Conservation (phyloP, 2,797 vertebrate species). For the Pogoniulus pusillus region DNA sequence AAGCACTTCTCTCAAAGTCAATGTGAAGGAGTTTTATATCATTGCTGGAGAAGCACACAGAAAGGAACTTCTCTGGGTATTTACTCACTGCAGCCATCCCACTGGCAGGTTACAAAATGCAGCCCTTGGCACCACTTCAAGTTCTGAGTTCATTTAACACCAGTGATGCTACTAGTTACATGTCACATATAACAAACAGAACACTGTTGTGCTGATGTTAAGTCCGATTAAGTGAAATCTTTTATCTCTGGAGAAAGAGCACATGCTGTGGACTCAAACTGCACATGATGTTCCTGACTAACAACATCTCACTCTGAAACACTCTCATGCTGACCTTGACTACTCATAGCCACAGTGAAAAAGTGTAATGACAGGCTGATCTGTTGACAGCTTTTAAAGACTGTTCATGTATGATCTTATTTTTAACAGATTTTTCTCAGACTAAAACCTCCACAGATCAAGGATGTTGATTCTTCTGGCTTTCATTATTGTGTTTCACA, state of each 20-base stretch:
- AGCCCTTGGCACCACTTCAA: conserved; percentile 1
- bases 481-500: conserved; percentile 93
- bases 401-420: neutral
- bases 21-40: neutral
- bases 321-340: neutral
- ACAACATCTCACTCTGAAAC: neutral
- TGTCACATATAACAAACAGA: neutral
- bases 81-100: neutral
- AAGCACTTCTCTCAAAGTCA: neutral
- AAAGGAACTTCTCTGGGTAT: neutral
- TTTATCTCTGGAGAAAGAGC: neutral
- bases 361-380: neutral
- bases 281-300: neutral
- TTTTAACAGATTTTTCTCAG: conserved; percentile 25
- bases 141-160: neutral
- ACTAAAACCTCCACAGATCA: neutral
- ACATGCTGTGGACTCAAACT: neutral
- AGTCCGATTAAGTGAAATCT: neutral
- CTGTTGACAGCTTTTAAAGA: neutral
- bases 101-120: neutral
- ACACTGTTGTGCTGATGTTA: neutral
- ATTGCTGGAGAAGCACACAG: neutral
- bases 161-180: neutral
- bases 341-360: neutral
- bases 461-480: conserved; percentile 94